A percentile compares a stretch with the other conserved stretches of the same genome.
These are phyloP conservation scores for Xenopus borealis DNA, from an alignment of 2,113 vertebrate genomes.

Conservation along the genomic window DNA sequence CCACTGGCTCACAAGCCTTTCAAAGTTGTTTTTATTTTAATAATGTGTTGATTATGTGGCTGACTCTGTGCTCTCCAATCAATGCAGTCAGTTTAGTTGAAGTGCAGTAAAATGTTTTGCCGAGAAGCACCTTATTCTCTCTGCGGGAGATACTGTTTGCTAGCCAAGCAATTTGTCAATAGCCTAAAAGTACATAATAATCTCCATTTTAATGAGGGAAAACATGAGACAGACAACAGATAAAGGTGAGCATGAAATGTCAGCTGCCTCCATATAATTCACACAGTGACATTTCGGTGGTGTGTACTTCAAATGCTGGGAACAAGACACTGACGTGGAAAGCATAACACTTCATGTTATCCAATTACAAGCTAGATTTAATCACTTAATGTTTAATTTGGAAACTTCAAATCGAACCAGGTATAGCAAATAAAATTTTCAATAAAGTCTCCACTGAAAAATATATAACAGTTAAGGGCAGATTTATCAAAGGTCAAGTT, in stretches of 20 bases:
- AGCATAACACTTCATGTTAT: too few relatives aligned
- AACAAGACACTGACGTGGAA: not conserved
- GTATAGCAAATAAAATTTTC: too few relatives aligned
- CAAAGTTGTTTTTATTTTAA: not conserved
- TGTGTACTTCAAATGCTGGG: not conserved
- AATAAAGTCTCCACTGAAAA: too few relatives aligned
- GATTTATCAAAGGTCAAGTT: not conserved
- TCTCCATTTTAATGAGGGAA: slow-evolving; percentile 42
- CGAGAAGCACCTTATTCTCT: slow-evolving; percentile 17
- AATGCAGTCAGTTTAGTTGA: slow-evolving; percentile 22
- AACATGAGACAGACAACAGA: slow-evolving; percentile 31
- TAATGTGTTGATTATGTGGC: slow-evolving; percentile 24
- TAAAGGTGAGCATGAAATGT: slow-evolving; percentile 41
- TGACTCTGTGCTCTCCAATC: slow-evolving; percentile 13
- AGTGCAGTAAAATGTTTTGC: slow-evolving; percentile 14
- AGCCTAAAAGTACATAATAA: slow-evolving; percentile 41
- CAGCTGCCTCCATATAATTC: slow-evolving; percentile 28
- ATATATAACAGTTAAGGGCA: not conserved
- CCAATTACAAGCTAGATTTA: too few relatives aligned
- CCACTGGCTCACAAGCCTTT: not conserved
- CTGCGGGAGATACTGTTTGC: slow-evolving; percentile 24
- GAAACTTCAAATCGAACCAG: too few relatives aligned
- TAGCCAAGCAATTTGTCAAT: slow-evolving; percentile 34
- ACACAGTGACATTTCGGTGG: slow-evolving; percentile 25
- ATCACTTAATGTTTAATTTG: too few relatives aligned